phyloP scores from a whole-genome alignment of 2,113 vertebrate species.

The Oreochromis tanganicae region DNA sequence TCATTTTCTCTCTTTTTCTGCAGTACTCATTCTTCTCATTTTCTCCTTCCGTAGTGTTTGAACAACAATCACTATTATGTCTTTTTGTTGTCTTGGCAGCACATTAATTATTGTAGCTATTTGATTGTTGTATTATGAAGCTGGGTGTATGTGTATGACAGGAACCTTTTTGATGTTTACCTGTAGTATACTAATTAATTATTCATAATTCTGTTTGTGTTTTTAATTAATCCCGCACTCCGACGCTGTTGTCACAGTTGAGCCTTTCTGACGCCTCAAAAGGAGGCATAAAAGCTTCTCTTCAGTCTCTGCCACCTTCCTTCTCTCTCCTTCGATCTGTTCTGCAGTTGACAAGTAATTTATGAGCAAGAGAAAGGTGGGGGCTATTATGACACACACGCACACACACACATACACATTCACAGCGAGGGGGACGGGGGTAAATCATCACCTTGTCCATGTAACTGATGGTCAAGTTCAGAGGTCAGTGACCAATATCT shows the following conservation, averaged over 20 bases:
- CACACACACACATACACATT: not conserved
- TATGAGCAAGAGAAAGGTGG: conserved; percentile 50
- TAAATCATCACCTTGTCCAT: conserved; percentile 58
- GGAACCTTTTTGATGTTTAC: conserved; percentile 22
- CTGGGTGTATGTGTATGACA: conserved; percentile 8
- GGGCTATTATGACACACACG: conserved; percentile 37
- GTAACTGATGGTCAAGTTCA: conserved; percentile 56
- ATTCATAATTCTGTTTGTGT: conserved; percentile 29
- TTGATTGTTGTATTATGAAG: not conserved
- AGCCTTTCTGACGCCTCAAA: conserved; percentile 15
- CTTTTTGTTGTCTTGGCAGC: not conserved
- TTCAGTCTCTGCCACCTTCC: conserved; percentile 13
- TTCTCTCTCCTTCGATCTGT: conserved; percentile 58
- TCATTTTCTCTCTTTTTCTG: not conserved
- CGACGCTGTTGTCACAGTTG: conserved; percentile 20
- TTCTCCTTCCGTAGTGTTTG: not conserved
- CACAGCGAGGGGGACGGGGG: not conserved
- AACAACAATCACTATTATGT: conserved; percentile 15
- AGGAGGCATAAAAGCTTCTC: conserved; percentile 25
- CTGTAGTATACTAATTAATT: conserved; percentile 37
- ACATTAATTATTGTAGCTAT: not conserved
- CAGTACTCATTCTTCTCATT: not conserved
- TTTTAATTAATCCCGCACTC: conserved; percentile 59
- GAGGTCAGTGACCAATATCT: conserved; percentile 45
- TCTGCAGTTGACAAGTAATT: conserved; percentile 72